A percentile compares a stretch with the other conserved stretches of the same genome.
Conservation (phyloP, 1,140 invertebrate species). For the Apocrypta bakeri region DNA sequence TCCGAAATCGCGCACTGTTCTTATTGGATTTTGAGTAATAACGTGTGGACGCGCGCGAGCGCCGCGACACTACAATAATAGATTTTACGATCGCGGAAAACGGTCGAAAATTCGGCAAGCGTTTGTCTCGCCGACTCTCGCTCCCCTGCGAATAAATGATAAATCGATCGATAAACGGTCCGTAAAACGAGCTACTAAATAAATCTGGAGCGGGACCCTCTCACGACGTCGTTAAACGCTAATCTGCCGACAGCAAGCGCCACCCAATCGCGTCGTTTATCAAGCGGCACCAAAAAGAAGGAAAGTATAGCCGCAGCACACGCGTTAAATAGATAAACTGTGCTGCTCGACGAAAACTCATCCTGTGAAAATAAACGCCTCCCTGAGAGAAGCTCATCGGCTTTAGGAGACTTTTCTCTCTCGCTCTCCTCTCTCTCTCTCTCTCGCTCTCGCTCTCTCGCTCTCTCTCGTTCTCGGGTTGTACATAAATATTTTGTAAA, state of each 20-base stretch:
- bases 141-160: neutral
- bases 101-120: neutral
- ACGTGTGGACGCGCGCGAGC: neutral
- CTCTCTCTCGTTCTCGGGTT: neutral
- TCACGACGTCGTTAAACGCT: conserved; percentile 25
- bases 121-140: neutral
- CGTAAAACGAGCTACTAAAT: conserved; percentile 6
- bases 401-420: neutral
- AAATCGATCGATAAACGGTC: conserved; percentile 19
- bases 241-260: conserved; percentile 16
- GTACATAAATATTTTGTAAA: conserved; percentile 49
- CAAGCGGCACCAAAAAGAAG: conserved; percentile 16
- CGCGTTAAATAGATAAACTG: conserved; percentile 39
- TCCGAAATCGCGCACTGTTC: too few species aligned
- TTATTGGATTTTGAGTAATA: neutral
- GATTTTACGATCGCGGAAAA: neutral
- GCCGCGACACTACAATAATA: neutral
- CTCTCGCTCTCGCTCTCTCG: neutral
- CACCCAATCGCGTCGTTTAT: conserved; percentile 41
- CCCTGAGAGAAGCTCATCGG: neutral
- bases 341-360: neutral
- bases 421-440: neutral
- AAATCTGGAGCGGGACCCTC: neutral
- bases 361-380: conserved; percentile 36
- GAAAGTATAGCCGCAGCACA: neutral